These are phyloP conservation scores for Ictalurus punctatus DNA, from an alignment of 2,113 vertebrate species.

Conservation along the genomic window DNA sequence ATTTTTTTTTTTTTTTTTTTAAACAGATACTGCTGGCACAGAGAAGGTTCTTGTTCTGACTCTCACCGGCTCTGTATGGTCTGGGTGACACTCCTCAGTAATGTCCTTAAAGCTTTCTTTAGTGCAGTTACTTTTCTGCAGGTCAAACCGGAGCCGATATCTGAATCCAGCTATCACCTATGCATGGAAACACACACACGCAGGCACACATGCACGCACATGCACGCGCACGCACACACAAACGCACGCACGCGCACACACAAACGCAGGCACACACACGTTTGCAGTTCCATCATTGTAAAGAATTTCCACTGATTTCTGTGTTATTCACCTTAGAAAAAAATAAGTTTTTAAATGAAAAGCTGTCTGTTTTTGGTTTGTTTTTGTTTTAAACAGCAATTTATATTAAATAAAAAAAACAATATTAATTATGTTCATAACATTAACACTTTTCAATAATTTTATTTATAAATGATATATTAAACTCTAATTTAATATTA, in stretches of 20 bases:
- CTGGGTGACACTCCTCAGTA: constrained; percentile 69
- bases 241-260: background rate
- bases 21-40: background rate
- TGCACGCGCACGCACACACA: background rate
- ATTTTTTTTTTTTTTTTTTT: background rate
- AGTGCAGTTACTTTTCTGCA: constrained; percentile 82
- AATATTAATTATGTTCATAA: background rate
- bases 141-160: constrained; percentile 74
- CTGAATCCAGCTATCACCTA: constrained; percentile 83
- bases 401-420: too few relatives aligned
- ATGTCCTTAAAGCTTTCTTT: constrained; percentile 75
- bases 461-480: background rate
- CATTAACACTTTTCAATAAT: background rate
- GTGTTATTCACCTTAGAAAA: background rate
- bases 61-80: constrained; percentile 71
- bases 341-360: too few relatives aligned
- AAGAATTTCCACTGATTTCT: background rate
- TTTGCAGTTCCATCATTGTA: background rate
- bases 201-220: background rate
- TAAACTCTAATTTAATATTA: too few relatives aligned
- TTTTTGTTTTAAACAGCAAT: too few relatives aligned
- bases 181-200: constrained; percentile 50
- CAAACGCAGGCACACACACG: too few relatives aligned
- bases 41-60: background rate
- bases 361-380: too few relatives aligned